A percentile compares a stretch with the other conserved stretches of the same genome.
Evolutionary conservation across 64 coral and sea anemone genomes (phyloP).

Genomic region (Stichodactyla mertensii): DNA sequence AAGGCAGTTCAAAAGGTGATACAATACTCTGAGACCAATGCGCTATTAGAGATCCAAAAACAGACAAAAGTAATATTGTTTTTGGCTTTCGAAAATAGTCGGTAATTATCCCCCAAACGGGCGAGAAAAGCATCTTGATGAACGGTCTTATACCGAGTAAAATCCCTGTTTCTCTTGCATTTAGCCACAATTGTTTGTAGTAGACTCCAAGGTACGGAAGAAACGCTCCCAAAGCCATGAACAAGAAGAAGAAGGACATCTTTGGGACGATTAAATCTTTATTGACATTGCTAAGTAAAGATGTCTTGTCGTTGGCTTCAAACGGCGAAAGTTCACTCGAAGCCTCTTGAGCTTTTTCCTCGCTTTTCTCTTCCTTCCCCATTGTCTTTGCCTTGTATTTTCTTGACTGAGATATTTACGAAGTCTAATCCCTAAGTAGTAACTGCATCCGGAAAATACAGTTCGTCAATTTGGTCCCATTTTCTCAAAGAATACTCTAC

Average conservation of each 20-base stretch:
- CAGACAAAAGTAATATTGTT: slow-evolving; percentile 68
- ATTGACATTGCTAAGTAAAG: slow-evolving; percentile 28
- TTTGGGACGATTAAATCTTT: slow-evolving; percentile 69
- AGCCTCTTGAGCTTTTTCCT: not conserved
- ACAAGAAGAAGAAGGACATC: slow-evolving; percentile 87
- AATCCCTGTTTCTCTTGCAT: slow-evolving; percentile 69
- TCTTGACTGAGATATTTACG: not conserved
- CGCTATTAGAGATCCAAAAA: slow-evolving; percentile 61
- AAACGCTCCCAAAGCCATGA: slow-evolving; percentile 82
- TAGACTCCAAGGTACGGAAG: slow-evolving; percentile 87
- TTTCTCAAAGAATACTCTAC: not conserved
- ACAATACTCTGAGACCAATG: slow-evolving; percentile 87
- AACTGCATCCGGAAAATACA: not conserved
- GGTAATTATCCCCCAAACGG: slow-evolving; percentile 79
- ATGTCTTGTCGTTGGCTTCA: not conserved
- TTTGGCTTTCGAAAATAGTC: slow-evolving; percentile 67
- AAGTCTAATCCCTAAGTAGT: too few species aligned
- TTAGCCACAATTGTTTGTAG: slow-evolving; percentile 87
- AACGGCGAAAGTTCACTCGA: not conserved
- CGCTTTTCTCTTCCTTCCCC: not conserved
- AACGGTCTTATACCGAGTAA: slow-evolving; percentile 78
- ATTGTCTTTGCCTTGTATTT: not conserved
- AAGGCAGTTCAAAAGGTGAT: slow-evolving; percentile 75
- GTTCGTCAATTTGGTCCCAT: not conserved
- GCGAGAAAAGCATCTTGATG: slow-evolving; percentile 72